phyloP scores from a whole-genome alignment of 2,797 vertebrate species.

The Naso thynnoides region DNA sequence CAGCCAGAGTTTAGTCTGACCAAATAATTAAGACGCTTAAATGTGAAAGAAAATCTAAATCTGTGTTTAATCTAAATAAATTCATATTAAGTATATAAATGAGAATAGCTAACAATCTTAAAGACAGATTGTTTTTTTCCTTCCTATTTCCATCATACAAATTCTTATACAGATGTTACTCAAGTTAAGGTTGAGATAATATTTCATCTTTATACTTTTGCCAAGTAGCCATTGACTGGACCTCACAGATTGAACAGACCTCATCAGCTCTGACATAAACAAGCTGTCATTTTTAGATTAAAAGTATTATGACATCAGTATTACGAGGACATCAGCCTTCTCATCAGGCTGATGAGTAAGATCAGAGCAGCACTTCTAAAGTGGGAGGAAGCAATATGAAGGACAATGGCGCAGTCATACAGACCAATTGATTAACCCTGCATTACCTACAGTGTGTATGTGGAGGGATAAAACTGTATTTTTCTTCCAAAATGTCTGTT shows the following conservation, averaged over 20 bases:
- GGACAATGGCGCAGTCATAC: neutral
- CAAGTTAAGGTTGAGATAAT: neutral
- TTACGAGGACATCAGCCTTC: neutral
- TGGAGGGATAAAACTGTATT: neutral
- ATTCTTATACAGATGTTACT: neutral
- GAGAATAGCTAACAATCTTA: neutral
- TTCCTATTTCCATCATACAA: neutral
- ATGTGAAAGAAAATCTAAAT: neutral
- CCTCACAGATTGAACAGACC: conserved; percentile 5
- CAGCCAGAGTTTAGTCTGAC: neutral
- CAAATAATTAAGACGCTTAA: neutral
- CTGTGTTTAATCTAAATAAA: neutral
- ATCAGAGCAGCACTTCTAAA: conserved; percentile 1
- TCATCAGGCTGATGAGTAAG: conserved; percentile 5
- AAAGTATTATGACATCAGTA: neutral
- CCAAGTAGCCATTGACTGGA: neutral
- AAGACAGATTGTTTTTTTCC: neutral
- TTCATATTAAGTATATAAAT: neutral
- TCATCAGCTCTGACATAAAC: conserved; percentile 3
- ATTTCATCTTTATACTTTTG: neutral
- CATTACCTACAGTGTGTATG: neutral
- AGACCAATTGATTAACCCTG: neutral
- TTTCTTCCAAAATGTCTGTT: neutral
- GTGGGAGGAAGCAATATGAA: neutral
- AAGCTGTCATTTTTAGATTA: conserved; percentile 7